Evolutionary conservation across 2,113 vertebrate genomes (phyloP).

Genomic region (Rousettus leschenaultii): DNA sequence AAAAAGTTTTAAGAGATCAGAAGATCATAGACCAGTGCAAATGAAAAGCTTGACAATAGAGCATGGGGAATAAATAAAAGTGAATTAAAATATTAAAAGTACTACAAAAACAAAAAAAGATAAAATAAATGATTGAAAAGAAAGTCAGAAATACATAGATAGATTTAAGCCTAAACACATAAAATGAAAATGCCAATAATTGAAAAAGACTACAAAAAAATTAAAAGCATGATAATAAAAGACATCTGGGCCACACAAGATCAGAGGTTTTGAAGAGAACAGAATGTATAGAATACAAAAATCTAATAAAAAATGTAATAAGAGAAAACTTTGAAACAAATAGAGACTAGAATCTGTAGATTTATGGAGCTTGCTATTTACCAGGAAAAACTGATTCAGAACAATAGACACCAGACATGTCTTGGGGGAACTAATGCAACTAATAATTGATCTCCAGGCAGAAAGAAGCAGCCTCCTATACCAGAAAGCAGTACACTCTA

Average conservation of each 20-base stretch:
- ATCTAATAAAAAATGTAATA: neutral
- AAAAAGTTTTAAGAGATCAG: neutral
- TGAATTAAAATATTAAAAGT: neutral
- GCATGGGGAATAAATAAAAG: neutral
- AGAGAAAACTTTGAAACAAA: neutral
- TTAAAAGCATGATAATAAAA: neutral
- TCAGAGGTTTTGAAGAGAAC: neutral
- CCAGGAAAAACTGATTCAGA: neutral
- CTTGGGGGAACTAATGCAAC: neutral
- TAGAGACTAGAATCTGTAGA: neutral
- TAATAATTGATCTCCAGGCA: neutral
- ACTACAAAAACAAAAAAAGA: neutral
- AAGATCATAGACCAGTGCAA: neutral
- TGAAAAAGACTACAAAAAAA: neutral
- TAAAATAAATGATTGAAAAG: neutral
- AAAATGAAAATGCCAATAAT: constrained; percentile 35
- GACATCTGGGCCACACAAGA: constrained; percentile 31
- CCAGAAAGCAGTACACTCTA: neutral
- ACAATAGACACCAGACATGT: neutral
- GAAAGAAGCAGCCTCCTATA: neutral
- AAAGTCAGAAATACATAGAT: neutral
- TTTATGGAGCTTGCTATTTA: neutral
- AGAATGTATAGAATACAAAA: neutral
- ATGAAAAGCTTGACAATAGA: neutral
- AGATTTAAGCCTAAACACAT: neutral